A percentile compares a stretch with the other conserved stretches of the same genome.
Evolutionary conservation across 2,888 invertebrate species (phyloP).

Genomic region (Sthenelais limicola): DNA sequence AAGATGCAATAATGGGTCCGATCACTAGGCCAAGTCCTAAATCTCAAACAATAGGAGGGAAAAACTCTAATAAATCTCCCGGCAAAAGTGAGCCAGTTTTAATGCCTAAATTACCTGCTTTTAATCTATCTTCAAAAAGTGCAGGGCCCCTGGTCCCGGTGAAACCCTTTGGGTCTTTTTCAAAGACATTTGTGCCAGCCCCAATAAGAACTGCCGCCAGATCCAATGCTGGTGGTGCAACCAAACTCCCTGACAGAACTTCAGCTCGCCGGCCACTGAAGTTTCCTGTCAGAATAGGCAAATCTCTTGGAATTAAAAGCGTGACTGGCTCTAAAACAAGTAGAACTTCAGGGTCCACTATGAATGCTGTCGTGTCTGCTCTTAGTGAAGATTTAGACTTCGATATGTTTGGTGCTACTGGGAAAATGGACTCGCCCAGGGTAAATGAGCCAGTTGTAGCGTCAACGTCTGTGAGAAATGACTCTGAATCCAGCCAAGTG

Average conservation of each 20-base stretch:
- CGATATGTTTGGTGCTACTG: too few relatives aligned
- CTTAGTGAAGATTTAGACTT: conserved; percentile 14
- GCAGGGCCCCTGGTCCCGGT: background rate
- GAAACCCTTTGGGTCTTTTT: background rate
- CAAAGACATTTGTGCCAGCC: too few relatives aligned
- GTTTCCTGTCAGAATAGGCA: background rate
- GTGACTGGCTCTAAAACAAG: background rate
- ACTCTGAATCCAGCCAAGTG: too few relatives aligned
- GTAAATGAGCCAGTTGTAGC: too few relatives aligned
- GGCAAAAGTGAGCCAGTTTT: too few relatives aligned
- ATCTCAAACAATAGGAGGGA: too few relatives aligned
- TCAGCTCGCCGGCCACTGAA: background rate
- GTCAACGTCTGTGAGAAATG: too few relatives aligned
- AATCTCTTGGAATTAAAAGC: background rate
- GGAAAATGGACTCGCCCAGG: too few relatives aligned
- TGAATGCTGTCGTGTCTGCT: background rate
- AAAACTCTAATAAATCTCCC: too few relatives aligned
- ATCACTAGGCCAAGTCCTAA: background rate
- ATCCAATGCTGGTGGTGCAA: conserved; percentile 29
- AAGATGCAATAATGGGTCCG: background rate
- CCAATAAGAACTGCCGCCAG: too few relatives aligned
- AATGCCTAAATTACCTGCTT: too few relatives aligned
- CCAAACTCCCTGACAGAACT: conserved; percentile 9
- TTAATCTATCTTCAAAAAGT: background rate
- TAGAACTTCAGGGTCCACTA: background rate